Evolutionary conservation across 2,888 invertebrate species (phyloP).

Genomic region (Lithophane ornitopus): DNA sequence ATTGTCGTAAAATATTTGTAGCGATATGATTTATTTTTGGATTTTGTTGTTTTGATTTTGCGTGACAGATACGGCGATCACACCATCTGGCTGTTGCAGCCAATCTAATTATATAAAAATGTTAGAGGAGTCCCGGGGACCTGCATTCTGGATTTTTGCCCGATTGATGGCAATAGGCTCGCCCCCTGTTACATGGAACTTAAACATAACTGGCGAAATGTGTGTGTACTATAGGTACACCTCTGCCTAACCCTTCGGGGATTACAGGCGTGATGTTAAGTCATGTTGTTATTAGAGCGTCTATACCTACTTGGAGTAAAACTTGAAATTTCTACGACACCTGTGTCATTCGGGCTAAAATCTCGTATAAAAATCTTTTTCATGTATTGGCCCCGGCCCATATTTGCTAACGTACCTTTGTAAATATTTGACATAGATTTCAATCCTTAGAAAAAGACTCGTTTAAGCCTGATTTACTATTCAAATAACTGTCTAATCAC

Average conservation of each 20-base stretch:
- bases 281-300: not conserved
- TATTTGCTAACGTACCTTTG: not conserved
- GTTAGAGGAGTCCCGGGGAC: not conserved
- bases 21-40: slow-evolving; percentile 33
- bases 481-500: not conserved
- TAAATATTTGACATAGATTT: not conserved
- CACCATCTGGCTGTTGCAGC: not conserved
- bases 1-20: slow-evolving; percentile 36
- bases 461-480: too few relatives aligned
- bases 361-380: not conserved
- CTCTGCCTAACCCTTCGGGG: not conserved
- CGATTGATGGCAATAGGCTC: not conserved
- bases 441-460: not conserved
- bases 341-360: not conserved
- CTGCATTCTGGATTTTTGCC: not conserved
- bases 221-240: not conserved
- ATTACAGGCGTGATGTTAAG: not conserved
- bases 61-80: not conserved
- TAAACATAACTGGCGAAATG: not conserved
- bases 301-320: not conserved
- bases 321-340: not conserved
- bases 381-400: not conserved
- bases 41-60: slow-evolving; percentile 32
- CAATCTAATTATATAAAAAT: not conserved
- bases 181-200: not conserved